Evolutionary conservation across 1,140 invertebrate genomes (phyloP), one percentile per base, ranked within the genome.

Genomic region (Frieseomelitta varia): DNA sequence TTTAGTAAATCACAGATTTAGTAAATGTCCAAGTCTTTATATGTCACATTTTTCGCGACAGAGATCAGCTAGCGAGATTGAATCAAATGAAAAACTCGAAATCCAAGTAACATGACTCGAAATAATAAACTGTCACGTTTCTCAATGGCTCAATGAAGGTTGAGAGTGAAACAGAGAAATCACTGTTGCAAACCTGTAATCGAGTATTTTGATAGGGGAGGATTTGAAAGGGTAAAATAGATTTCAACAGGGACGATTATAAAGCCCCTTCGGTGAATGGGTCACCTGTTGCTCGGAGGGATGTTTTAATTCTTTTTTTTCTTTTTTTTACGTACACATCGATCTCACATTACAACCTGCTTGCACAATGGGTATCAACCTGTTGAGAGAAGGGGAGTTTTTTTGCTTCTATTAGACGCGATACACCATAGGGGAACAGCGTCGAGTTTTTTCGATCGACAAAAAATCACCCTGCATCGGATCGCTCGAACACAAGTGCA

Each of bases 301-400:
- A 65, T 19, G 79, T 85, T 86, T 90, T 76, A 86, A 87, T 84
- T 85, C 86, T 90, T 87, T 89, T 89, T 85, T 85, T 86, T 39
- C 39, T 39, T 39, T 39, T 89, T 89, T 85, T 85, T 86, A 86
- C 82, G 76, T 47, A 56, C 80, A 53, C 73, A 69, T 88, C 75
- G 69, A 78, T 73, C 84, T 90, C 88, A 56, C 63, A 30, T 89
- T 89, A 90, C 86, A 73, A 87, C 39, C 27, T 61, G 73, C 63
- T 81, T 73, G 24, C 75, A 90, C 89, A 91, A 91, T 91, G 19
- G 81, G 63, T 84, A 91, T 89, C 86, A 89, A 92, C 91, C 90
- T 92, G 91, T 86, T 73, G 82, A 86, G 30, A 55, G 88, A 88
- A 88, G 90, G 91, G 91, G 91, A 90, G 90, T 85, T 91, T 92